These are phyloP conservation scores for Aphelocoma coerulescens DNA, from an alignment of 2,113 vertebrate species.

Conservation along the genomic window DNA sequence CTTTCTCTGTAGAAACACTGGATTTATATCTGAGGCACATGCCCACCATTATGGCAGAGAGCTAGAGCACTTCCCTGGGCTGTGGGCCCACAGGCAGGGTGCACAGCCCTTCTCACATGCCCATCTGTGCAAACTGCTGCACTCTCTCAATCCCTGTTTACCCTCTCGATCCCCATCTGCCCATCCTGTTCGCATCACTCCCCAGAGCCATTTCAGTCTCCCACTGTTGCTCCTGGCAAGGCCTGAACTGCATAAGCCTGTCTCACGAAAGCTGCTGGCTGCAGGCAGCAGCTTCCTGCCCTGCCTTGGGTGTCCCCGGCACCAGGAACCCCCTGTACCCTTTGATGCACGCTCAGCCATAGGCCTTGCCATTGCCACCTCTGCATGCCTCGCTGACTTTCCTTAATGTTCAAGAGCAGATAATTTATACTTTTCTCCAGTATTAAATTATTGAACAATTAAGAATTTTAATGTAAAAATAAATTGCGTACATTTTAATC, in stretches of 20 bases:
- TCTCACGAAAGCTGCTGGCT: neutral
- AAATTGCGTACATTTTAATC: neutral
- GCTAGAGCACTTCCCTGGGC: neutral
- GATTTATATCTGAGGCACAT: neutral
- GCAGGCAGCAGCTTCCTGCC: neutral
- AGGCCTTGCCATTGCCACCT: neutral
- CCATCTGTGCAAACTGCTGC: neutral
- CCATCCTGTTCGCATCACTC: neutral
- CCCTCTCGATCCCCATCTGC: neutral
- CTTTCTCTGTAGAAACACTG: neutral
- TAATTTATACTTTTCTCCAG: neutral
- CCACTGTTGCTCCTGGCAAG: neutral
- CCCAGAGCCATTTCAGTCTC: neutral
- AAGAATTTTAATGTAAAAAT: neutral
- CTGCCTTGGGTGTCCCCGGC: neutral
- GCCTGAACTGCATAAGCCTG: neutral
- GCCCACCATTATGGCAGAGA: neutral
- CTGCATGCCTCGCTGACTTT: neutral
- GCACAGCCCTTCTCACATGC: rapidly evolving
- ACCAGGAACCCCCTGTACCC: neutral
- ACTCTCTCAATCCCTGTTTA: neutral
- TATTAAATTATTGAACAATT: neutral
- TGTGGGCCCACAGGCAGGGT: neutral
- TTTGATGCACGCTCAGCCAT: neutral
- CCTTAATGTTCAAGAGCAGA: neutral